Base-by-base conservation (phyloP, 2,113 vertebrate species). In the Dasyornis broadbenti region DNA sequence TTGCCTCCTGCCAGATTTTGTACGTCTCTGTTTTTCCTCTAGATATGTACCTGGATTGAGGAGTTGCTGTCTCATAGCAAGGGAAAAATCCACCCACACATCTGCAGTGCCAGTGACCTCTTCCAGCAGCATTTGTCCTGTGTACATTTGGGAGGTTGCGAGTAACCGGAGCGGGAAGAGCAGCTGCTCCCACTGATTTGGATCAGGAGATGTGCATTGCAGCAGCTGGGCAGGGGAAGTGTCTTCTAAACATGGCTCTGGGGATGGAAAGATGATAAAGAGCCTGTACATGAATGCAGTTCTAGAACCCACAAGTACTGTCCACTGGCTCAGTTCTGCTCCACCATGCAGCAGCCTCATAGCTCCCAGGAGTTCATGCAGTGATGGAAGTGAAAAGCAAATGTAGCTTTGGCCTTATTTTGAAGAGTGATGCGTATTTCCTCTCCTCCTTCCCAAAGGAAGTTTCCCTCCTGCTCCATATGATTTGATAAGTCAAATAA, bases 141-240 rank as follows among this genome's bases (percentile, higher is more conserved):
- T 15, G 6, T 22, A 4, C 22, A 2, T 47, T 7, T 23, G 47
- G 60, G 80, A 54, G 59, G 40, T 3, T 21, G n/a, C 14, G 45
- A 63, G 47, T 44, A 44, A 33, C 15, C 28, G 52, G 59, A 77
- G 52, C 64, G 37, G 19, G 53, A 33, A 15, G 54, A 30, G 40
- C 59, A 90, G 82, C 66, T 65, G 45, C 75, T 87, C 27, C 47
- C 16, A 1, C 2, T 39, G 50, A 6, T 61, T 6, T 11, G 30
- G 22, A 4, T 15, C 18, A 69, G 69, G 47, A 56, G 40, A 16
- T 45, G 35, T 6, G 2, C 0, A 1, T 6, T 57, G 13, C 61
- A 86, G 83, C n/a, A 76, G 73, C 86, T 87, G 73, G 10, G 54
- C 8, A 12, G 45, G 20, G 16, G 30, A 39, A 40, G 8, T 27